Conservation (phyloP, 2,888 invertebrate genomes). For the Petrophora chlorosata region DNA sequence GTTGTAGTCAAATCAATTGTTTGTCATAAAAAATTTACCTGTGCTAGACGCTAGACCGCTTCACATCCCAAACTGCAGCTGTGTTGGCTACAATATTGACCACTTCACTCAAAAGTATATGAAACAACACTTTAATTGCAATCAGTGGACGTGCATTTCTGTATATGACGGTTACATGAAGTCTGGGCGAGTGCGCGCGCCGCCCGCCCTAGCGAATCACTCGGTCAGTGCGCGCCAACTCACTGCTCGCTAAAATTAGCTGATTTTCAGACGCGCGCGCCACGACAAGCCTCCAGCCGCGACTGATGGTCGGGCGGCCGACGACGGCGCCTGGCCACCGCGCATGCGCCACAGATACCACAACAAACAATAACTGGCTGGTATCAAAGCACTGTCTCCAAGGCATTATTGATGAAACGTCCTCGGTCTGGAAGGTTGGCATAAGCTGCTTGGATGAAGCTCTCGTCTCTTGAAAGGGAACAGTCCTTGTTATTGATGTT, state of each 20-base stretch:
- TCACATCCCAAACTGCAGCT: slow-evolving; percentile 14
- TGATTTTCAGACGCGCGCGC: slow-evolving; percentile 56
- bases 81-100: not conserved
- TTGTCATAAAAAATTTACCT: slow-evolving; percentile 37
- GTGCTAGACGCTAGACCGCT: slow-evolving; percentile 20
- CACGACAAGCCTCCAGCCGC: slow-evolving; percentile 52
- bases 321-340: slow-evolving; percentile 36
- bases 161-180: slow-evolving; percentile 45
- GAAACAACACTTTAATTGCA: slow-evolving; percentile 20
- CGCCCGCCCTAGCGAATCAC: slow-evolving; percentile 69
- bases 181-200: slow-evolving; percentile 62
- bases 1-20: not conserved
- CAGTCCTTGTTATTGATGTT: not conserved
- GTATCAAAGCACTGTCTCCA: slow-evolving; percentile 41
- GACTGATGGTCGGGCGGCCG: slow-evolving; percentile 48
- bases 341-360: slow-evolving; percentile 63
- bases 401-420: slow-evolving; percentile 61
- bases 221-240: slow-evolving; percentile 24
- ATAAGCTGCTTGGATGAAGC: slow-evolving; percentile 5
- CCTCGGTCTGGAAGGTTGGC: slow-evolving; percentile 12
- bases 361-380: slow-evolving; percentile 55
- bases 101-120: slow-evolving; percentile 18
- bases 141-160: slow-evolving; percentile 43
- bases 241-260: slow-evolving; percentile 58
- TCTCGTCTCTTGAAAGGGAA: not conserved